These are phyloP conservation scores for Dolichopus griseipennis DNA, from an alignment of 2,888 invertebrate species.

Conservation along the genomic window DNA sequence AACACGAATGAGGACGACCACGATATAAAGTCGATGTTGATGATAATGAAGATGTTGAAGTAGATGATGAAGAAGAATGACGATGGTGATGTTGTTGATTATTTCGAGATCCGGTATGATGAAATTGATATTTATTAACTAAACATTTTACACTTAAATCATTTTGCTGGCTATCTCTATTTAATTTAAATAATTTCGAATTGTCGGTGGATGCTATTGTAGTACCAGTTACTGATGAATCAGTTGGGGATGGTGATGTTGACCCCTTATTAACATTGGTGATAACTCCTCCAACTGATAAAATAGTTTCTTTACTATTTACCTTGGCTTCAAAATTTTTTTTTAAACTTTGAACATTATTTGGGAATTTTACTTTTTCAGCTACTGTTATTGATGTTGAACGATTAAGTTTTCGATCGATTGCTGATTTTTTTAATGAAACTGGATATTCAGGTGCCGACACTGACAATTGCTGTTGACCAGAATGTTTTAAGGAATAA, in stretches of 20 bases:
- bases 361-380: slow-evolving; percentile 44
- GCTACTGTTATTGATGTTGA: slow-evolving; percentile 12
- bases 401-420: slow-evolving; percentile 10
- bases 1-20: slow-evolving; percentile 38
- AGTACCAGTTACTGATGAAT: slow-evolving; percentile 25
- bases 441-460: slow-evolving; percentile 52
- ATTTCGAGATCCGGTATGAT: slow-evolving; percentile 11
- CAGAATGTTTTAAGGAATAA: slow-evolving; percentile 24
- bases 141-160: slow-evolving; percentile 64
- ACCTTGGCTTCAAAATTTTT: slow-evolving; percentile 79
- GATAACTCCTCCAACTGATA: slow-evolving; percentile 1
- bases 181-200: slow-evolving; percentile 12
- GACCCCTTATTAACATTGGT: slow-evolving; percentile 44
- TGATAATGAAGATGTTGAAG: slow-evolving; percentile 33
- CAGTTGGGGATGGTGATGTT: slow-evolving; percentile 48
- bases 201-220: slow-evolving; percentile 15
- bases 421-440: slow-evolving; percentile 23
- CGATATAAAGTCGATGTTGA: slow-evolving; percentile 20
- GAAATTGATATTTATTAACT: slow-evolving; percentile 63
- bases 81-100: slow-evolving; percentile 35
- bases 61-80: slow-evolving; percentile 43
- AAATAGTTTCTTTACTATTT: slow-evolving; percentile 24
- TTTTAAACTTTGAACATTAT: slow-evolving; percentile 76
- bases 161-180: slow-evolving; percentile 43
- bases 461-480: slow-evolving; percentile 44